Base-by-base conservation (phyloP, 1,140 invertebrate genomes). In the Drosophila lacteicornis region DNA sequence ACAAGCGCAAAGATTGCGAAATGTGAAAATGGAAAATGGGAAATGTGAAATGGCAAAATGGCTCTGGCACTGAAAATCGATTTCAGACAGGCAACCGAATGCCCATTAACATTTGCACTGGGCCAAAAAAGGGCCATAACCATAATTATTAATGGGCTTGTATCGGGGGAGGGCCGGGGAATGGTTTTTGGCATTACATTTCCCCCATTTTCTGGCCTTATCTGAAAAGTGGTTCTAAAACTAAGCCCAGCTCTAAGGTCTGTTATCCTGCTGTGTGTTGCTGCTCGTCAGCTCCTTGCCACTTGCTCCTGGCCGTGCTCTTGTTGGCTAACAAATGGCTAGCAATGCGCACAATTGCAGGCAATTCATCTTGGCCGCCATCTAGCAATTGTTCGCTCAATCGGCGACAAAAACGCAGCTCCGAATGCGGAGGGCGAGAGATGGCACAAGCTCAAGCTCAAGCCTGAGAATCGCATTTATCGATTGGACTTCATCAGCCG, bases 261-360 rank as follows among this genome's bases (percentile, higher is more conserved):
- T 47, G 15, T 36, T 11, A 9, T 25, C 22, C 38, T 67, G 61
- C 42, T 12, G 25, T 15, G 46, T 40, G 46, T 33, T 22, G 56
- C 55, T 46, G 30, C 8, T 36, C 42, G 38, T 61, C 55, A 51
- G 36, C 46, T 57, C 38, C 38, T 27, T 33, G 22, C 38, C 15
- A 56, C 53, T 56, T 22, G 19, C 36, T 56, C 53, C 53, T 40
- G 22, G 53, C 36, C 11, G 13, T 11, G 71, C 58, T 75, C 40
- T 55, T 74, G 46, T 47, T 40, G 70, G 70, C 70, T 79, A 90
- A 88, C 84, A 88, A 88, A 88, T 88, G 85, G 78, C 68, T 61
- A 63, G 66, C 85, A 70, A 78, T 88, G 85, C 61, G 84, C 84
- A 84, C 84, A 88, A 88, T 90, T 88, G 85, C 84, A 88, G 81